These are phyloP conservation scores for Gymnobelideus leadbeateri DNA, from an alignment of 2,113 vertebrate genomes.

Conservation along the genomic window DNA sequence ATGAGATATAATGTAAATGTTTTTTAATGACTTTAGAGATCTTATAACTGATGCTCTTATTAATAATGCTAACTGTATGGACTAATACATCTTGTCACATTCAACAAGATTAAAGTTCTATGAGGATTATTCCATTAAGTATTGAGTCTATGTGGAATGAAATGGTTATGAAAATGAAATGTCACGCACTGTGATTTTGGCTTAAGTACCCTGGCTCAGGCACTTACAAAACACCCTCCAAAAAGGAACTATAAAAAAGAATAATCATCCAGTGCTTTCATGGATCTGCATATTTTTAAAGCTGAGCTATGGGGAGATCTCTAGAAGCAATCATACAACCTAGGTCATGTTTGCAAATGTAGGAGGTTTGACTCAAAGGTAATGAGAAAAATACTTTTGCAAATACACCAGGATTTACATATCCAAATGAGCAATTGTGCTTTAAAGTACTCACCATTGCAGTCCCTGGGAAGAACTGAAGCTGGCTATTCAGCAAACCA, in stretches of 20 bases:
- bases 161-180: constrained; percentile 73
- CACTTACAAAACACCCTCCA: constrained; percentile 36
- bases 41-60: constrained; percentile 65
- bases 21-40: constrained; percentile 69
- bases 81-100: constrained; percentile 69
- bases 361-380: neutral
- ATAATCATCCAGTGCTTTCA: constrained; percentile 50
- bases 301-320: constrained; percentile 48
- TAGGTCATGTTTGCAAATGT: constrained; percentile 50
- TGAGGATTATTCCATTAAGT: constrained; percentile 66
- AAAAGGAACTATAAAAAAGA: constrained; percentile 49
- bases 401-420: constrained; percentile 8
- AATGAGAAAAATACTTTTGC: constrained; percentile 5
- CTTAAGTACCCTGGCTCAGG: constrained; percentile 42
- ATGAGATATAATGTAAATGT: constrained; percentile 61
- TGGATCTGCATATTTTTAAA: constrained; percentile 45
- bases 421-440: neutral
- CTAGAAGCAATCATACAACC: constrained; percentile 25
- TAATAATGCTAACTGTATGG: constrained; percentile 68
- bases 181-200: constrained; percentile 33
- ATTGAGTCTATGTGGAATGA: constrained; percentile 46
- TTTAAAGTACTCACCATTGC: neutral
- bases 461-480: neutral
- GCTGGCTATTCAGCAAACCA: neutral
- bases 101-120: constrained; percentile 77